Conservation (phyloP, 1,140 invertebrate species). For the Drosophila teissieri region DNA sequence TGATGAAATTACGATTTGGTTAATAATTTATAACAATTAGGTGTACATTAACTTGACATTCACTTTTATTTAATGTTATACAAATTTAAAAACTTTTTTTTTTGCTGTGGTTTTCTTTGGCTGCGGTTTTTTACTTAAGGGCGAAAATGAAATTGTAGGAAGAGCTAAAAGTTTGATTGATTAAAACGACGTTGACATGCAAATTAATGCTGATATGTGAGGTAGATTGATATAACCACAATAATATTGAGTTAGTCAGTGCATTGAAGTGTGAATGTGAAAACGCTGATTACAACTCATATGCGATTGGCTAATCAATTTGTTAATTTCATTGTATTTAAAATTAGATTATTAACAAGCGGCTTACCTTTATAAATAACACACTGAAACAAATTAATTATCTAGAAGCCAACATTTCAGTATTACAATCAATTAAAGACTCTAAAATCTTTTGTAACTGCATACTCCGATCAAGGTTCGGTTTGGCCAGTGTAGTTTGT, state of each 20-base stretch:
- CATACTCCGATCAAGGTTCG: conserved; percentile 1
- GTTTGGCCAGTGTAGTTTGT: conserved; percentile 35
- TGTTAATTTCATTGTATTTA: no score
- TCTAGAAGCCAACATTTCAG: accelerated
- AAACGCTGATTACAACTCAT: neutral
- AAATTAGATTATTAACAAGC: no score
- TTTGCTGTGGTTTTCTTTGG: neutral
- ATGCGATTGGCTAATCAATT: no score
- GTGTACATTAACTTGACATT: no score
- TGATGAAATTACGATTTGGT: neutral
- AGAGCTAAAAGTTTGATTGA: neutral
- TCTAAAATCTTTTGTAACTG: no score
- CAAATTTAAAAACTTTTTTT: neutral
- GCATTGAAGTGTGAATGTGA: neutral
- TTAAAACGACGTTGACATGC: neutral
- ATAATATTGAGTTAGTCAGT: conserved; percentile 1
- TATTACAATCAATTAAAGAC: no score
- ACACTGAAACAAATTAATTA: no score
- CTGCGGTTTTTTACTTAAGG: neutral
- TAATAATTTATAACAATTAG: neutral
- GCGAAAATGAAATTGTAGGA: no score
- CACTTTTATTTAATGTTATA: no score
- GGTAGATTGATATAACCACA: neutral
- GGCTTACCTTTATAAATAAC: no score
- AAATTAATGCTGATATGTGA: neutral